Percentiles rank a stretch among this genome's conserved stretches.
These are phyloP conservation scores for Sminthurinus aureus DNA, from an alignment of 2,888 invertebrate genomes.

Conservation along the genomic window DNA sequence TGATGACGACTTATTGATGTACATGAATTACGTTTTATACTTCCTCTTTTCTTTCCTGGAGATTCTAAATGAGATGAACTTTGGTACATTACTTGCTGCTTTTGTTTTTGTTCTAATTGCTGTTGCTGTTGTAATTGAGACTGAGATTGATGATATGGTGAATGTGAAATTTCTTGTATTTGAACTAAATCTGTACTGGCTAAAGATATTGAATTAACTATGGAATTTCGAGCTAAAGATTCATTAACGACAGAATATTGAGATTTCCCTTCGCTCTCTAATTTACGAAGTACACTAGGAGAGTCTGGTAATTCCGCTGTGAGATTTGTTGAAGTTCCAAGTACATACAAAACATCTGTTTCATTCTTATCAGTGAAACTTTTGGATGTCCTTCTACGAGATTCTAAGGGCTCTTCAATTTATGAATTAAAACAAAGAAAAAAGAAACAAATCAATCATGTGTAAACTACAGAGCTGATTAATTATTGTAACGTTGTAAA, in stretches of 20 bases:
- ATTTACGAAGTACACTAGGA: conserved; percentile 51
- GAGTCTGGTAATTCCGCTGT: conserved; percentile 58
- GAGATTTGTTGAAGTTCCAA: conserved; percentile 52
- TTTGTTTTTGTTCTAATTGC: neutral
- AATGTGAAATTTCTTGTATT: neutral
- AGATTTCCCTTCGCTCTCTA: conserved; percentile 12
- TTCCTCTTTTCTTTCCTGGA: conserved; percentile 27
- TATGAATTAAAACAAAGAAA: too few species aligned
- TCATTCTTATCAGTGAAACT: conserved; percentile 52
- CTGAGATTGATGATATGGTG: neutral
- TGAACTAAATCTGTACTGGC: neutral
- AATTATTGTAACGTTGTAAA: neutral
- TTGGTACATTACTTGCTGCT: neutral
- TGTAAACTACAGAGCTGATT: too few species aligned
- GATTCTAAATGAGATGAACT: conserved; percentile 12
- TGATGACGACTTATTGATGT: conserved; percentile 23
- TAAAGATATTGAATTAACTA: neutral
- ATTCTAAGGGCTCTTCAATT: conserved; percentile 11
- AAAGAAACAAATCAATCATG: neutral
- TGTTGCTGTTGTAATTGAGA: neutral
- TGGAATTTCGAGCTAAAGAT: neutral
- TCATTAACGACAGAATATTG: conserved; percentile 19
- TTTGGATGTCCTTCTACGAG: neutral
- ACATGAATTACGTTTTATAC: conserved; percentile 4
- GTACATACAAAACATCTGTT: conserved; percentile 59